A percentile compares a stretch with the other conserved stretches of the same genome.
phyloP scores from a whole-genome alignment of 2,113 vertebrate genomes.

The Rhinogobius similis region DNA sequence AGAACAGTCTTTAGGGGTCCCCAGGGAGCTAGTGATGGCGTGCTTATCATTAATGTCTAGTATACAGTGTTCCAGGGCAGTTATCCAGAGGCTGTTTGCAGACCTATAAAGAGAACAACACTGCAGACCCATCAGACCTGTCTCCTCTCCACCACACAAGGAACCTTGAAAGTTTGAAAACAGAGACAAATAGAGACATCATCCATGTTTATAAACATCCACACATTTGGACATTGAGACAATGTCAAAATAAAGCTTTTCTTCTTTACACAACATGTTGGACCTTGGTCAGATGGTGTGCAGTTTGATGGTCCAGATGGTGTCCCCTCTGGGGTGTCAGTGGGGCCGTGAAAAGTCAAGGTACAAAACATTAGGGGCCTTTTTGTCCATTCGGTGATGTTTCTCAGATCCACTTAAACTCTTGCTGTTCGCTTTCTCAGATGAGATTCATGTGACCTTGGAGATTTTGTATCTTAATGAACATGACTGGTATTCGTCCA shows the following conservation, averaged over 20 bases:
- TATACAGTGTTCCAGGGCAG: not conserved
- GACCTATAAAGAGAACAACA: not conserved
- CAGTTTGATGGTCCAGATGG: slow-evolving; percentile 60
- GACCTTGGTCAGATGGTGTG: slow-evolving; percentile 49
- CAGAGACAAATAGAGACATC: too few species aligned
- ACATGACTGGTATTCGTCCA: slow-evolving; percentile 55
- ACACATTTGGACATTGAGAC: not conserved
- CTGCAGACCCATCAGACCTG: not conserved
- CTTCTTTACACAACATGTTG: not conserved
- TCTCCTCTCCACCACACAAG: not conserved
- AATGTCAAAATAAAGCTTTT: slow-evolving; percentile 43
- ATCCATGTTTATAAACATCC: too few species aligned
- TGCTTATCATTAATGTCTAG: not conserved
- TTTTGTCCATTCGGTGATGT: slow-evolving; percentile 36
- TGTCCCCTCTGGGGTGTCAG: slow-evolving; percentile 5
- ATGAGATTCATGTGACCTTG: slow-evolving; percentile 45
- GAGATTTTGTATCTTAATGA: slow-evolving; percentile 46
- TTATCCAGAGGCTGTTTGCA: not conserved
- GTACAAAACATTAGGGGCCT: slow-evolving; percentile 26
- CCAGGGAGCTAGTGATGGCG: not conserved
- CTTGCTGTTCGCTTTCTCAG: slow-evolving; percentile 20
- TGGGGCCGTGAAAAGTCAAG: slow-evolving; percentile 6
- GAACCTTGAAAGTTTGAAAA: too few species aligned
- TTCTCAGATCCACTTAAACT: slow-evolving; percentile 24
- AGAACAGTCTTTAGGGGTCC: not conserved